Evolutionary conservation across 2,797 vertebrate species (phyloP), one percentile per base, ranked within the genome.

Genomic region (Microcaecilia unicolor): DNA sequence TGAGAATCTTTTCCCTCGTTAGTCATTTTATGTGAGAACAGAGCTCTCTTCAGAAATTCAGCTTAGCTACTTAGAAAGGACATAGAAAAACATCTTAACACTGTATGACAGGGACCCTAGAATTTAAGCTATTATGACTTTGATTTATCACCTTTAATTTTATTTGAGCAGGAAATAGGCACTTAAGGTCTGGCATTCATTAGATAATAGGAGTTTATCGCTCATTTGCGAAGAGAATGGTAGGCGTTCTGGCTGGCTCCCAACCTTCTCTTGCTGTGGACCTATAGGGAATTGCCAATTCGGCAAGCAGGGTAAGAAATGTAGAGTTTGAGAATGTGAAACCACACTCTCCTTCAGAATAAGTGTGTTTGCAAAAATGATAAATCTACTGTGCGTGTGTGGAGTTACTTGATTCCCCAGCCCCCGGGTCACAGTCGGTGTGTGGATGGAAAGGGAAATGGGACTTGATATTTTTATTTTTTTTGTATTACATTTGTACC

Each of bases 231-330:
- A 57, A 59, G 66, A 11, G 72, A 62, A 48, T 61, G 17, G 48
- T 52, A 42, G 14, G 12, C 5, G 31, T 38, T 5, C 26, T 51
- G 64, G 41, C 29, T 18, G 42, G 37, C 28, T 27, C 30, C 48
- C 49, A 61, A 40, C 26, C 37, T 59, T 32, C 17, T 15, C 27
- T 50, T 52, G 42, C 10, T 24, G 47, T 40, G 31, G 18, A 44
- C 52, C 44, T 63, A 44, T n/a, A 72, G 68, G 72, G 58, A 44
- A 34, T 58, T 55, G 29, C 13, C 28, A 46, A 67, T 58, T 37
- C 58, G 62, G 70, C 55, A 55, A 39, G 8, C 41, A 16, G 37
- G 53, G 52, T 53, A 37, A 45, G 18, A 3, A 14, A 12, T 48
- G 41, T 45, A 36, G 21, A 61, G 44, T 53, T 30, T 49, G 22